phyloP scores from a whole-genome alignment of 2,888 invertebrate species.

The Germaria angustata region DNA sequence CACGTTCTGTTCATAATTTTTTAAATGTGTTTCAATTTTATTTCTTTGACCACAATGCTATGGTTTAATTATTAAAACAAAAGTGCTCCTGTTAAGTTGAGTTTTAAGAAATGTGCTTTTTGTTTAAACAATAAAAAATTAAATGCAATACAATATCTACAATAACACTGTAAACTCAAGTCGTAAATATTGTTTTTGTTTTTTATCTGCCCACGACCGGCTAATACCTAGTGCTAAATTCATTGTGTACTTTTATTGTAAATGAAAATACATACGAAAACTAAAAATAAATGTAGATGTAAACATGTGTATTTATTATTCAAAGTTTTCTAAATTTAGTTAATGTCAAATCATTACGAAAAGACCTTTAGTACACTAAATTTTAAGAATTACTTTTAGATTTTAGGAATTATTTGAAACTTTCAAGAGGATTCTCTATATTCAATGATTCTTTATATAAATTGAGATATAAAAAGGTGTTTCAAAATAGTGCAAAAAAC shows the following conservation, averaged over 20 bases:
- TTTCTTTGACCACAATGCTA: neutral
- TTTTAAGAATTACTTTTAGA: too few species aligned
- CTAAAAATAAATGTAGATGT: too few species aligned
- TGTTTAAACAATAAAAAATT: constrained; percentile 9
- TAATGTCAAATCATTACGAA: too few species aligned
- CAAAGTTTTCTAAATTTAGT: too few species aligned
- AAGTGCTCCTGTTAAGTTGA: constrained; percentile 36
- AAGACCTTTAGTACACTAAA: too few species aligned
- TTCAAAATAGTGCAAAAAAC: too few species aligned
- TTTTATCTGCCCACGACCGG: constrained; percentile 10
- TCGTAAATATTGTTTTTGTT: constrained; percentile 37
- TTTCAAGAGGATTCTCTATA: too few species aligned
- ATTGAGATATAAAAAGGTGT: too few species aligned
- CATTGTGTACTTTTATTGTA: constrained; percentile 25
- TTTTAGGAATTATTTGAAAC: too few species aligned
- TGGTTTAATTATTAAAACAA: constrained; percentile 20
- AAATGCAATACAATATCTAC: neutral
- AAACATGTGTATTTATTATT: too few species aligned
- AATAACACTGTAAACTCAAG: neutral
- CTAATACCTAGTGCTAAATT: neutral
- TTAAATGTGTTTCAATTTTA: neutral
- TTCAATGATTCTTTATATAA: too few species aligned
- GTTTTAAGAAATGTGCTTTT: constrained; percentile 36
- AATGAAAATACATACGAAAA: constrained; percentile 17
- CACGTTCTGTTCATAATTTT: constrained; percentile 26